Percentiles rank a stretch among this genome's conserved stretches.
Evolutionary conservation across 2,797 vertebrate species (phyloP).

Genomic region (Tiaroga cobitis): DNA sequence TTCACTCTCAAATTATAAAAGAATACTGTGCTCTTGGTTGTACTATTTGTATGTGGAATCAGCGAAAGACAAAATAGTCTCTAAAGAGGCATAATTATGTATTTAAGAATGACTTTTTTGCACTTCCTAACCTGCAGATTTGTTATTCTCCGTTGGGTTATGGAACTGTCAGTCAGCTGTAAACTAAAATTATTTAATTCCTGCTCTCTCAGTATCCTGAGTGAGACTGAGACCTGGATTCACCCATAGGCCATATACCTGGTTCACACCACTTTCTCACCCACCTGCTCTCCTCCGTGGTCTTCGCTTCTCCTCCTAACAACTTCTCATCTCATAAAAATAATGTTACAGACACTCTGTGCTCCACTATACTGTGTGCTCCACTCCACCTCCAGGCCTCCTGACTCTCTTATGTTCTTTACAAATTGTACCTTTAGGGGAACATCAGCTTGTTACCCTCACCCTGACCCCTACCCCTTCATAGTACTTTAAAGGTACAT

Average conservation of each 20-base stretch:
- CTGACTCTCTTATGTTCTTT: slow-evolving; percentile 1
- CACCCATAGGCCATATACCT: neutral
- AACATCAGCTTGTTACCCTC: neutral
- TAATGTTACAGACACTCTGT: slow-evolving; percentile 9
- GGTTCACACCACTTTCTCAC: neutral
- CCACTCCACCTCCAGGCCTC: neutral
- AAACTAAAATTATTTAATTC: neutral
- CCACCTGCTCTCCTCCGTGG: neutral
- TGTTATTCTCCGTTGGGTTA: neutral
- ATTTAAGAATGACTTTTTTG: neutral
- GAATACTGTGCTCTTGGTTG: neutral
- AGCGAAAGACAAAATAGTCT: neutral
- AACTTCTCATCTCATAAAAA: neutral
- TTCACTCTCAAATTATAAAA: neutral
- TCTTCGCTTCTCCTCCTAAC: neutral
- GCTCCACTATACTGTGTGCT: neutral
- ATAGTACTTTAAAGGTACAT: neutral
- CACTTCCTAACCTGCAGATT: neutral
- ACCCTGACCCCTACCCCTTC: neutral
- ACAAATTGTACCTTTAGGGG: neutral
- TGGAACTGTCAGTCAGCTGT: neutral
- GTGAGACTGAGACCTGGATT: neutral
- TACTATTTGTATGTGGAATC: neutral
- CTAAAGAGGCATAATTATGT: neutral
- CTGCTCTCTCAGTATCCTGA: neutral